Base-by-base conservation (phyloP, 2,797 vertebrate genomes). In the Lacerta agilis region DNA sequence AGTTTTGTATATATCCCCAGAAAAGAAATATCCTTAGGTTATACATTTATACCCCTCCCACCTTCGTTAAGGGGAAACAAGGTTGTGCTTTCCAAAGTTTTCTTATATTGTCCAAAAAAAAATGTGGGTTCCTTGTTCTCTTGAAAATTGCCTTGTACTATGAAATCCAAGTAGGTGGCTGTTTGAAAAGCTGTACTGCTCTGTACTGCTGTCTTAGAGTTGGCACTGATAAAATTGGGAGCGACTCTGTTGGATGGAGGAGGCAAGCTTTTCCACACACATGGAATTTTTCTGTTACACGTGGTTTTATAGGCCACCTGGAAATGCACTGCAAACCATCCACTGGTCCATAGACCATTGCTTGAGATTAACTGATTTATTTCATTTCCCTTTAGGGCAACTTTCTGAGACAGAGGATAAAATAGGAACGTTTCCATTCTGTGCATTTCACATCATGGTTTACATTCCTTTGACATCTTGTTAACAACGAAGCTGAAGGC, bases 391-490 rank as follows among this genome's bases (percentile, higher is more conserved):
- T 91, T 86, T 33, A 8, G 27, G 3, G 67, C 45, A 66, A 9
- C 80, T 43, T 20, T 66, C 79, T 75, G 76, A 73, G 87, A 43
- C 41, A 33, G 45, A 72, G 92, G 85, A 75, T 82, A 43, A 90
- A 92, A 94, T 61, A 49, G 0, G 58, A 76, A 84, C 25, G 86
- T 86, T 91, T 76, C 58, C 76, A 87, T 9, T 5, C 27, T 15
- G 2, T 23, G 1, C 8, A 76, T 66, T 1, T 1, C 43, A 9
- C 20, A 67, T 36, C 7, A 73, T 1, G 29, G 81, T 67, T 85
- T 43, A 76, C 17, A 41, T 80, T 33, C 67, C 64, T 33, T 43
- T 41, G 67, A 64, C 36, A 64, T n/a, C 11, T 13, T 73, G 29
- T 20, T 81, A 55, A 61, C 69, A 75, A 33, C 75, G 55, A 90